phyloP scores from a whole-genome alignment of 1,140 invertebrate genomes.

The Littorina saxatilis region DNA sequence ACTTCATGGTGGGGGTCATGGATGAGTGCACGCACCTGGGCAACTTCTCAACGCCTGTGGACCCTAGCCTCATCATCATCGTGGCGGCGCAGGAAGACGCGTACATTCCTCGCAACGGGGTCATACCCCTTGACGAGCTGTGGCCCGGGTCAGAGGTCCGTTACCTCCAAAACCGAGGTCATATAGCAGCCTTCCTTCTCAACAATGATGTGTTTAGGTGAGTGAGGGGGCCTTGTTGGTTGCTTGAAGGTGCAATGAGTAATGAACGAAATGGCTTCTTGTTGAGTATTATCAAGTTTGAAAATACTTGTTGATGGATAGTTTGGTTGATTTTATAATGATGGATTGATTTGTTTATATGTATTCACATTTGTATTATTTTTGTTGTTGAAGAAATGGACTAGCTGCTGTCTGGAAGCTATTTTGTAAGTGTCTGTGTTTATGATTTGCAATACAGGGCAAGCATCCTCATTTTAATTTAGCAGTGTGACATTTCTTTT shows the following conservation, averaged over 20 bases:
- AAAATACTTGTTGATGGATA: not conserved
- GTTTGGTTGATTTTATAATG: not conserved
- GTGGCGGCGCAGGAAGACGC: constrained; percentile 84
- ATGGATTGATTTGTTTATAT: no score
- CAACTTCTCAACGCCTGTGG: constrained; percentile 90
- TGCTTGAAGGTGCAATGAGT: not conserved
- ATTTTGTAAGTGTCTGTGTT: no score
- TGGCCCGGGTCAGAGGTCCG: constrained; percentile 94
- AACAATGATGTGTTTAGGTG: constrained; percentile 92
- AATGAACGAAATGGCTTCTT: not conserved
- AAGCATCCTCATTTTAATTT: no score
- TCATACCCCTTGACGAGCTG: constrained; percentile 87
- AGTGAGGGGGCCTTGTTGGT: constrained; percentile 25
- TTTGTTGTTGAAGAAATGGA: no score
- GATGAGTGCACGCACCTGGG: constrained; percentile 98
- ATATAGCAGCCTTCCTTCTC: constrained; percentile 92
- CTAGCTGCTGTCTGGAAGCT: no score
- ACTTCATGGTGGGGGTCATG: constrained; percentile 99
- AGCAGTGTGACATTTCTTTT: no score
- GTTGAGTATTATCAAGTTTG: not conserved
- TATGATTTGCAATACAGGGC: no score
- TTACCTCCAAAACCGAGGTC: constrained; percentile 87
- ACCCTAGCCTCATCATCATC: constrained; percentile 79
- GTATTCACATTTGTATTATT: no score
- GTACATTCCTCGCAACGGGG: constrained; percentile 92